Evolutionary conservation across 2,888 invertebrate genomes (phyloP).

Genomic region (Pheosia gnoma): DNA sequence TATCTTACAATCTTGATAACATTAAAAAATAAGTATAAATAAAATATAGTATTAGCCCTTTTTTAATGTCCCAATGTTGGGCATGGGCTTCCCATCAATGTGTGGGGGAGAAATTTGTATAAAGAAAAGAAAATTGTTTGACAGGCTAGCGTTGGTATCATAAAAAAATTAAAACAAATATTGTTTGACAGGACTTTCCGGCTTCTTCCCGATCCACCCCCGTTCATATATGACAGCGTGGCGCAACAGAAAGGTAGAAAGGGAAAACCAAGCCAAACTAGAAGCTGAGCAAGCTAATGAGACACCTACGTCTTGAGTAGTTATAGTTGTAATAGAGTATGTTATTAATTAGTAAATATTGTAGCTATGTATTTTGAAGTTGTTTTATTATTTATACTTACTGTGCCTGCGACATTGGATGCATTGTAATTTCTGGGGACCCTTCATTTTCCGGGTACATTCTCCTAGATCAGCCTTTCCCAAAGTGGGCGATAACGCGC

Average conservation of each 20-base stretch:
- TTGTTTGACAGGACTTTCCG: constrained; percentile 85
- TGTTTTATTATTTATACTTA: background rate
- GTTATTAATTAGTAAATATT: constrained; percentile 21
- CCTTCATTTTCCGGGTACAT: too few relatives aligned
- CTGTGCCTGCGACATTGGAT: background rate
- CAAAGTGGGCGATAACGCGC: too few relatives aligned
- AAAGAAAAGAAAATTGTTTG: too few relatives aligned
- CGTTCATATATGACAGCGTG: constrained; percentile 91
- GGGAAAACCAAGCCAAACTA: constrained; percentile 55
- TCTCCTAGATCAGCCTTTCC: too few relatives aligned
- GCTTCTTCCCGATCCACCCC: constrained; percentile 94
- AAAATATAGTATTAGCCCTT: too few relatives aligned
- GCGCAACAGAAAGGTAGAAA: constrained; percentile 84
- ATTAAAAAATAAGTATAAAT: too few relatives aligned
- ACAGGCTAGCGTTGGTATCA: too few relatives aligned
- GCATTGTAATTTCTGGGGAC: too few relatives aligned
- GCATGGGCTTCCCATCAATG: too few relatives aligned
- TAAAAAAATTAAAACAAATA: background rate
- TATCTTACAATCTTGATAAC: too few relatives aligned
- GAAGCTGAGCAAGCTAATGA: constrained; percentile 54
- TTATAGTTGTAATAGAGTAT: constrained; percentile 21
- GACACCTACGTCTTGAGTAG: constrained; percentile 37
- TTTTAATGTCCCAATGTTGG: too few relatives aligned
- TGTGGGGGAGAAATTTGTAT: too few relatives aligned
- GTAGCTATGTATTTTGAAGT: background rate